Base-by-base conservation (phyloP, 2,888 invertebrate species). In the Bedellia somnulentella region DNA sequence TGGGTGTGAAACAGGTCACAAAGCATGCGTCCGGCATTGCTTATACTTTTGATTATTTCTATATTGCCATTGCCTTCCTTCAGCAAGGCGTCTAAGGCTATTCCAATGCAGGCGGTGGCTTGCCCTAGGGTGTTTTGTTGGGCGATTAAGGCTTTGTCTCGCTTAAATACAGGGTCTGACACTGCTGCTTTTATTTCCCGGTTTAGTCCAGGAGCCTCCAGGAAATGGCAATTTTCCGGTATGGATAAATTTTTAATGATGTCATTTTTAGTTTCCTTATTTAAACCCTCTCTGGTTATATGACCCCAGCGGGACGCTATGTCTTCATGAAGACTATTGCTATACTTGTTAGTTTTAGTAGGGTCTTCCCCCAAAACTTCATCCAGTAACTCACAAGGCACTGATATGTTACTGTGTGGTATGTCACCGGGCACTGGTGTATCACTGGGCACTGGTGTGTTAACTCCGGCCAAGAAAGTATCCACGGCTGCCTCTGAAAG, bases 161-260 rank as follows among this genome's bases (percentile, higher is more conserved):
- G 15, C 14, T 45, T 44, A 1, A 35, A 9, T 0, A 37, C 21
- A 0, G 13, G 2, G 5, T 43, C 42, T 2, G 42, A 27, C 2
- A 44, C 13, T 0, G 41, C 41, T 1, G 38, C 39, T 24, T 37
- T 38, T n/a, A 43, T 32, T 28, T 46, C 45, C 1, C 36, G 31
- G 22, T 47, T 46, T 1, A 44, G 15, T 11, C 14, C 14, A 2
- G 46, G 44, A 3, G 44, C 35, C n/a, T 25, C 38, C 3, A 46
- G 38, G 1, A 33, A 12, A 5, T 22, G 29, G 17, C 42, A 41
- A 22, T 47, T 45, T 3, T 9, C 30, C 5, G 44, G 42, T 1
- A 33, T 22, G 10, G 37, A 15, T 28, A 44, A 39, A 33, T 37
- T 40, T 4, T 37, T 32, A 1, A 30, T 10, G 1, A 44, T n/a